Evolutionary conservation across 2,888 invertebrate genomes (phyloP).

Genomic region (Caenorhabditis sinica): DNA sequence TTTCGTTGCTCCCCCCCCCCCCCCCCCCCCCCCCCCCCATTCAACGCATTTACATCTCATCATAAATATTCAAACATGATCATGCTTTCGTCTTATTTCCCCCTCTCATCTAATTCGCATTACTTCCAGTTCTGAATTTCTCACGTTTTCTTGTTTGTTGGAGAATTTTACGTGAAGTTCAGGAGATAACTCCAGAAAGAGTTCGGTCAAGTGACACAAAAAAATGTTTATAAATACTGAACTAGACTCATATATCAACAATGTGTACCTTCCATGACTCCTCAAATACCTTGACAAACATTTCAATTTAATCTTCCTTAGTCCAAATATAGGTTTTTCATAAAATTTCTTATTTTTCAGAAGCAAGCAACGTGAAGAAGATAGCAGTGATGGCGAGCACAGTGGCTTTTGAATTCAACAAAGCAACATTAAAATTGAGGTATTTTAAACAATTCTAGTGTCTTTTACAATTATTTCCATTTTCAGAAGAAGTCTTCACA

Average conservation of each 20-base stretch:
- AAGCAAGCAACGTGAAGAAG: constrained; percentile 49
- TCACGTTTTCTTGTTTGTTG: constrained; percentile 6
- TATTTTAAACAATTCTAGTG: neutral
- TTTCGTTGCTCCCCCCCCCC: neutral
- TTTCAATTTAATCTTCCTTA: neutral
- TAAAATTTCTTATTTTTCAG: constrained; percentile 25
- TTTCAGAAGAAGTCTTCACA: constrained; percentile 57
- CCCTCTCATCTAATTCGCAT: constrained; percentile 40
- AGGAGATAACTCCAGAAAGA: no score
- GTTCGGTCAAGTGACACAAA: no score
- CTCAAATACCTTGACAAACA: neutral
- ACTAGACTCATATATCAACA: constrained; percentile 7
- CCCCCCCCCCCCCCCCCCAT: no score
- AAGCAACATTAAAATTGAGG: constrained; percentile 64
- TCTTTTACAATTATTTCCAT: no score
- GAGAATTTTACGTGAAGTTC: neutral
- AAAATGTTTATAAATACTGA: neutral
- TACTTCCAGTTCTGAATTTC: constrained; percentile 13
- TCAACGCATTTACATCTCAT: constrained; percentile 17
- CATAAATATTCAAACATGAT: constrained; percentile 44
- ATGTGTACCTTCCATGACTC: neutral
- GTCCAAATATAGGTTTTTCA: neutral
- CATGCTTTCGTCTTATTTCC: constrained; percentile 20
- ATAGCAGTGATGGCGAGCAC: constrained; percentile 65
- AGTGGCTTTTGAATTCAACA: constrained; percentile 66